These are phyloP conservation scores for Motacilla alba DNA, from an alignment of 2,113 vertebrate species.

Conservation along the genomic window DNA sequence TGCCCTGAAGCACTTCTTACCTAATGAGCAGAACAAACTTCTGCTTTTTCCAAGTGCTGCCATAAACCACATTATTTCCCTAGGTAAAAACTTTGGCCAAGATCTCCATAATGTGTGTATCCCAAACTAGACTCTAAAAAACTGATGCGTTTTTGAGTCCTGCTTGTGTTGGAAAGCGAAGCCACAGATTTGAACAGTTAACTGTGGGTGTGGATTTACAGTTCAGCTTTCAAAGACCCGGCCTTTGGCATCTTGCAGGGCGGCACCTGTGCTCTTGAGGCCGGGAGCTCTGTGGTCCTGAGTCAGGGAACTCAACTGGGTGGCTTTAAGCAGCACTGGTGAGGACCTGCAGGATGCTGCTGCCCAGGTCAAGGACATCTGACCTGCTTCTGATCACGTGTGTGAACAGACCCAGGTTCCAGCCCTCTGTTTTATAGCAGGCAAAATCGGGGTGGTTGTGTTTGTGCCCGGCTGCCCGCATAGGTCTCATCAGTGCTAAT, in stretches of 20 bases:
- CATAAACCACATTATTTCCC: neutral
- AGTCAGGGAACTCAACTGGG: accelerated
- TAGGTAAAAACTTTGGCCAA: neutral
- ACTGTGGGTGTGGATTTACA: neutral
- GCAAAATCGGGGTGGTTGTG: neutral
- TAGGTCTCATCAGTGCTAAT: neutral
- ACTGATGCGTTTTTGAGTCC: neutral
- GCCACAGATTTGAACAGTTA: neutral
- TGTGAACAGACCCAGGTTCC: neutral
- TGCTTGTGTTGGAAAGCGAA: neutral
- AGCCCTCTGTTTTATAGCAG: neutral
- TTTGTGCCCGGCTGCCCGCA: neutral
- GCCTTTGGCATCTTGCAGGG: neutral
- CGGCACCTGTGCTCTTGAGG: neutral
- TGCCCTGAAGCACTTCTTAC: neutral
- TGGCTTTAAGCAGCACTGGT: neutral
- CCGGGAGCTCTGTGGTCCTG: accelerated
- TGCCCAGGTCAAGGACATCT: neutral
- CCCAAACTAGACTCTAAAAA: neutral
- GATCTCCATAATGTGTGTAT: neutral
- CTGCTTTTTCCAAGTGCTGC: neutral
- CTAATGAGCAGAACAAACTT: neutral
- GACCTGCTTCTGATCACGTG: neutral
- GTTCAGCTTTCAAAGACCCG: neutral
- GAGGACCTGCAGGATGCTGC: neutral